phyloP scores from a whole-genome alignment of 2,797 vertebrate species.

The Sebastes flavidus region DNA sequence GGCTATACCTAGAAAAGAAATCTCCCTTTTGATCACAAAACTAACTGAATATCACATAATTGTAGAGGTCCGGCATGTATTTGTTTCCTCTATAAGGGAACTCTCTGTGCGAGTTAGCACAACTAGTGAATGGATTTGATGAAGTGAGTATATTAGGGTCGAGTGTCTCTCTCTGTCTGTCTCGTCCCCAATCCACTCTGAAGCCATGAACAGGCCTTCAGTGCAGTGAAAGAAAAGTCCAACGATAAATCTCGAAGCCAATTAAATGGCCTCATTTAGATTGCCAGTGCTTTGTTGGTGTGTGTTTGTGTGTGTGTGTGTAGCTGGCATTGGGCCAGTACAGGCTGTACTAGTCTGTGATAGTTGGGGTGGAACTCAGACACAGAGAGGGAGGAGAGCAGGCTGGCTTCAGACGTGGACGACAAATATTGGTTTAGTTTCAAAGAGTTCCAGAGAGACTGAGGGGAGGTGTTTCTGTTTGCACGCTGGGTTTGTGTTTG shows the following conservation, averaged over 20 bases:
- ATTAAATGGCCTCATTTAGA: slow-evolving; percentile 46
- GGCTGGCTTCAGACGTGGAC: slow-evolving; percentile 36
- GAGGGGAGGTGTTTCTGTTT: slow-evolving; percentile 45
- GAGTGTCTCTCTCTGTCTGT: neutral
- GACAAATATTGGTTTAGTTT: slow-evolving; percentile 79
- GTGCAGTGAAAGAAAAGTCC: neutral
- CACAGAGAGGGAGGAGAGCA: slow-evolving; percentile 19
- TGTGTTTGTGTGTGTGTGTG: neutral
- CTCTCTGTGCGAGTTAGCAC: neutral
- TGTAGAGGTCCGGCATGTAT: neutral
- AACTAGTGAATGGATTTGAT: neutral
- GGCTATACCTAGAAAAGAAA: neutral
- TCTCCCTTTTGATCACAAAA: neutral
- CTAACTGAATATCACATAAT: neutral
- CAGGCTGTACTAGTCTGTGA: slow-evolving; percentile 62
- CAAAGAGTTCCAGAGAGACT: slow-evolving; percentile 45
- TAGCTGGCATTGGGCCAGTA: slow-evolving; percentile 45
- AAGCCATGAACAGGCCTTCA: neutral
- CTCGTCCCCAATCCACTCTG: neutral
- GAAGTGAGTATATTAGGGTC: neutral
- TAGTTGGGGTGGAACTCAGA: slow-evolving; percentile 38
- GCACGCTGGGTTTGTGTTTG: slow-evolving; percentile 12
- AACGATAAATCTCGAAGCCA: slow-evolving; percentile 22
- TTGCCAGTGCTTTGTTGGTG: slow-evolving; percentile 17
- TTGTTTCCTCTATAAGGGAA: neutral